Conservation (phyloP, 2,797 vertebrate genomes). For the Manis crassicaudata region DNA sequence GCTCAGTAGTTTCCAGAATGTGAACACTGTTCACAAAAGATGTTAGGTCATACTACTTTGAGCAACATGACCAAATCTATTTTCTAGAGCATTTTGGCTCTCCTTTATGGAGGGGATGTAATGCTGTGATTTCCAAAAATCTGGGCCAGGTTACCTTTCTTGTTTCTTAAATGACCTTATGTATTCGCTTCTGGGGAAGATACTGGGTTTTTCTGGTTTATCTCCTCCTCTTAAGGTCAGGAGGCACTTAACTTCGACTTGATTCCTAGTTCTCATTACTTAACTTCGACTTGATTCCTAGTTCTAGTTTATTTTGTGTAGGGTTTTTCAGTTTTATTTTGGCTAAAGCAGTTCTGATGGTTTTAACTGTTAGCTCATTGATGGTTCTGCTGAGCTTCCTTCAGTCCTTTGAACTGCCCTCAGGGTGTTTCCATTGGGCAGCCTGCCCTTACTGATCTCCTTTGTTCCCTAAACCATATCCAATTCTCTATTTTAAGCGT, state of each 20-base stretch:
- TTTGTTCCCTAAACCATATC: neutral
- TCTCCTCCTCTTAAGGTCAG: neutral
- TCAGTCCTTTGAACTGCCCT: neutral
- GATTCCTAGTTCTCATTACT: no score
- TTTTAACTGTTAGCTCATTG: neutral
- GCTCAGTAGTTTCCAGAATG: neutral
- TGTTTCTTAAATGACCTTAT: neutral
- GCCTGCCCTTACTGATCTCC: no score
- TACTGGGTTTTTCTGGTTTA: neutral
- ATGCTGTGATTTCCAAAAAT: neutral
- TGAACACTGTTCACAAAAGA: no score
- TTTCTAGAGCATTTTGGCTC: neutral
- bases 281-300: neutral
- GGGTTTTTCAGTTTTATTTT: neutral
- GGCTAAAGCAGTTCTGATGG: neutral
- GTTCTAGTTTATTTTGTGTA: neutral
- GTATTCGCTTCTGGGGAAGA: neutral
- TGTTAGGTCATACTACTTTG: neutral
- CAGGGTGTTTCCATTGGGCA: neutral
- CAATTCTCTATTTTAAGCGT: neutral
- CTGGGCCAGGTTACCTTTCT: neutral
- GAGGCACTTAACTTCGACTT: neutral
- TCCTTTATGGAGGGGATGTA: neutral
- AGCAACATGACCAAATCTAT: neutral
- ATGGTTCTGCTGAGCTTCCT: neutral